Percentiles rank a stretch among this genome's conserved stretches.
Conservation (phyloP, 2,888 invertebrate genomes). For the Lepidocyrtoides sp. region DNA sequence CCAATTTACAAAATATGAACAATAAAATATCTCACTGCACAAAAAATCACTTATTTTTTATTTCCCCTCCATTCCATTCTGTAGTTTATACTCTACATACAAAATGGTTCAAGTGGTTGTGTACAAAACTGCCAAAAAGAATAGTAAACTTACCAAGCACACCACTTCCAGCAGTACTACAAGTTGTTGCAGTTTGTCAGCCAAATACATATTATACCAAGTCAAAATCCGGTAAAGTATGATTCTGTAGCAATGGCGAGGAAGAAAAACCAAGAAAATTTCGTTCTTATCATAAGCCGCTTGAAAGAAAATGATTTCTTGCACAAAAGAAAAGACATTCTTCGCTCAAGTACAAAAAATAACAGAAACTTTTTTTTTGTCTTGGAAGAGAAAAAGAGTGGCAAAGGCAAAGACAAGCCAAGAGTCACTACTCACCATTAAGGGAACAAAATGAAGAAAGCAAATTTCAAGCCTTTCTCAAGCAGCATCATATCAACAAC, state of each 20-base stretch:
- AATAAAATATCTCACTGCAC: conserved; percentile 32
- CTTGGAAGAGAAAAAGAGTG: conserved; percentile 8
- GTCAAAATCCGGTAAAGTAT: not conserved
- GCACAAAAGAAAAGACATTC: conserved; percentile 28
- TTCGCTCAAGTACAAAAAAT: conserved; percentile 8
- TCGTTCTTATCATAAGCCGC: conserved; percentile 47
- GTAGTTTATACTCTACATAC: not conserved
- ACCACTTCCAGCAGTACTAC: not conserved
- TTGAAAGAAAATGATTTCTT: conserved; percentile 58
- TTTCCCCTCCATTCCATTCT: not conserved
- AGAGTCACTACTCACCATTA: not conserved
- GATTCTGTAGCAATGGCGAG: not conserved
- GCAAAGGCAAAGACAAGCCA: conserved; percentile 20
- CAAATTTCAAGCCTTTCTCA: no score
- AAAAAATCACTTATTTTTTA: conserved; percentile 23
- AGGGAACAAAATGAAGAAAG: not conserved
- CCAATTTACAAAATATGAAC: conserved; percentile 65
- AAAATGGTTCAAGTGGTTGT: not conserved
- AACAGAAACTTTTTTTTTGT: not conserved
- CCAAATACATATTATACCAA: not conserved
- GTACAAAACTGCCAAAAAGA: conserved; percentile 44
- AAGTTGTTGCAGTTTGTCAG: conserved; percentile 35
- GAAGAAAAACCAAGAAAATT: conserved; percentile 2
- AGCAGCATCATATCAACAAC: conserved; percentile 9
- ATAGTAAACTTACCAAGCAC: not conserved